Conservation (phyloP, 2,888 invertebrate species). For the Platycheirus rosarum region DNA sequence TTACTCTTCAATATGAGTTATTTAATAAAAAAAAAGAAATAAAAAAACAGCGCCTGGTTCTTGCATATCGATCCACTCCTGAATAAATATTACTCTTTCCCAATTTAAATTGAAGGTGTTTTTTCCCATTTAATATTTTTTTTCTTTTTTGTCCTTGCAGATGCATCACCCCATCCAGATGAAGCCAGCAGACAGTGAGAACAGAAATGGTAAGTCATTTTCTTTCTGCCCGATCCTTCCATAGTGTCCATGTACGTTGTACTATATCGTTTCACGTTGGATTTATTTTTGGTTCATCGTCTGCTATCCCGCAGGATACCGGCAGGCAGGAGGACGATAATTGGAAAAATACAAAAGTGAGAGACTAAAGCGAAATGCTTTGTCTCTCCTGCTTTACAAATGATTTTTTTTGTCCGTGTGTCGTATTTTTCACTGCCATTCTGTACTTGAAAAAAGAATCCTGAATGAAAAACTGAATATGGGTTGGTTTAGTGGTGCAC, state of each 20-base stretch:
- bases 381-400: conserved; percentile 70
- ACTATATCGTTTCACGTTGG: conserved; percentile 26
- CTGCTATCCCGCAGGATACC: conserved; percentile 52
- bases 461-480: background rate
- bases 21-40: too few species aligned
- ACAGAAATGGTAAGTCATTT: conserved; percentile 95
- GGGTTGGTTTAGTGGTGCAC: conserved; percentile 39
- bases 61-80: conserved; percentile 27
- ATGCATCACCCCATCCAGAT: conserved; percentile 99
- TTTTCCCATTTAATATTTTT: conserved; percentile 57
- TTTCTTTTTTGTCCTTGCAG: conserved; percentile 85
- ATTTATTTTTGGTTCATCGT: conserved; percentile 63
- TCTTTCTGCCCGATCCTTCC: conserved; percentile 49
- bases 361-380: conserved; percentile 69
- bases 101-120: conserved; percentile 61
- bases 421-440: conserved; percentile 16
- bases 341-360: conserved; percentile 74
- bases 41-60: too few species aligned
- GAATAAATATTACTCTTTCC: conserved; percentile 31
- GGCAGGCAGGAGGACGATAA: conserved; percentile 63
- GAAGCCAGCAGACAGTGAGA: conserved; percentile 99
- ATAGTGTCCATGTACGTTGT: conserved; percentile 28
- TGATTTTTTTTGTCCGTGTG: conserved; percentile 29
- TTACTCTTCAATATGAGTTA: too few species aligned
- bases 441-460: conserved; percentile 14